Base-by-base conservation (phyloP, 2,888 invertebrate genomes). In the Drosophila flavopinicola region DNA sequence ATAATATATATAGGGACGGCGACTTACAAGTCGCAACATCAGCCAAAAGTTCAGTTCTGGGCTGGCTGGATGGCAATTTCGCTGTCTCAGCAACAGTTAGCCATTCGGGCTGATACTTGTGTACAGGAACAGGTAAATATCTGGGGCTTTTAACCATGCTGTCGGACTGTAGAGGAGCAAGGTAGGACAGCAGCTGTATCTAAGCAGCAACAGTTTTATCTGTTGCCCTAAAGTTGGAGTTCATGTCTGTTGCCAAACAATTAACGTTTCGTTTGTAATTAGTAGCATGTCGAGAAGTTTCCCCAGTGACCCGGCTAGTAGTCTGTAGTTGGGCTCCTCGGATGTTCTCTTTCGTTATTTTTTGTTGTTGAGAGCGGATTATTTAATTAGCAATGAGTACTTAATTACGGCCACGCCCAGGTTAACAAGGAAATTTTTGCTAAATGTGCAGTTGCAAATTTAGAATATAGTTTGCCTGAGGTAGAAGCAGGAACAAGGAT, bases 181-280 rank as follows among this genome's bases (percentile, higher is more conserved):
- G 51, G 41, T 48, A 47, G 53, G 33, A 44, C 45, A 63, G 23
- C 32, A 54, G 64, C 53, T 75, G 65, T 52, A 75, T 17, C 20
- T 27, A 33, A 51, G 4, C 27, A 3, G 20, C 20, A 51, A 41
- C 35, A 32, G 70, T 65, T 65, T 54, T 65, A 59, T 65, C 53
- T 66, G 49, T 59, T 64, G 51, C 24, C 57, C 20, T 47, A 85
- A 67, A 74, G 67, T 75, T 87, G 53, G 52, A 58, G 67, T 65
- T 85, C 77, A 67, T 69, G 72, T 74, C 66, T 73, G 85, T 73
- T 73, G 67, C 48, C 53, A 66, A 85, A 82, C 79, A 87, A 83
- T 83, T 82, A 83, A 85, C 85, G 78, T 85, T 87, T 73, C 69
- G 49, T 48, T 84, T 70, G 84, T 73, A 82, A 78, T 85, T 65